These are phyloP conservation scores for Dendrolimus pini DNA, from an alignment of 2,888 invertebrate genomes.

Conservation along the genomic window DNA sequence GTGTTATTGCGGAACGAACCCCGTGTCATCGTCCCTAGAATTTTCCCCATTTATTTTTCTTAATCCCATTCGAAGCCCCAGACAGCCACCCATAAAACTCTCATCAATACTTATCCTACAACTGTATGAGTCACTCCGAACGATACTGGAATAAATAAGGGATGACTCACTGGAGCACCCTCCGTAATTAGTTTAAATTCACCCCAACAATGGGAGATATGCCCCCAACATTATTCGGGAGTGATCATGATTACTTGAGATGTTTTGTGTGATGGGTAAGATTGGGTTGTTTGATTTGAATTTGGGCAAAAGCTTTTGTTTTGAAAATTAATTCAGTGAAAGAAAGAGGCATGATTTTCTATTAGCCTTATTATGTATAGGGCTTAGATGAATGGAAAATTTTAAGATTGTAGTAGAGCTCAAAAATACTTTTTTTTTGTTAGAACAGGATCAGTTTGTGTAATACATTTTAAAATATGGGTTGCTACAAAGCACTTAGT, in stretches of 20 bases:
- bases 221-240: not conserved
- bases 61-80: not conserved
- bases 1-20: no score
- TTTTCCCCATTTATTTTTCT: not conserved
- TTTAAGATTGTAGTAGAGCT: no score
- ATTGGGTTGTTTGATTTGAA: not conserved
- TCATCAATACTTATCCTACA: not conserved
- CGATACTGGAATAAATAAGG: not conserved
- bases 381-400: no score
- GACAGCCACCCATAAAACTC: not conserved
- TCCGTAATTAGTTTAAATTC: not conserved
- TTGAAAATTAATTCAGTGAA: not conserved
- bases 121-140: not conserved
- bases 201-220: not conserved
- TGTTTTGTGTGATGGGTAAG: not conserved
- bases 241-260: not conserved
- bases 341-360: not conserved
- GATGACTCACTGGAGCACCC: not conserved
- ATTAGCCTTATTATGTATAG: no score
- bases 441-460: no score
- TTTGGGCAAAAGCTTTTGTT: not conserved
- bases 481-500: no score
- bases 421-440: no score
- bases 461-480: no score
- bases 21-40: not conserved